These are phyloP conservation scores for Bufotes viridis DNA, from an alignment of 2,797 vertebrate genomes.

Conservation along the genomic window DNA sequence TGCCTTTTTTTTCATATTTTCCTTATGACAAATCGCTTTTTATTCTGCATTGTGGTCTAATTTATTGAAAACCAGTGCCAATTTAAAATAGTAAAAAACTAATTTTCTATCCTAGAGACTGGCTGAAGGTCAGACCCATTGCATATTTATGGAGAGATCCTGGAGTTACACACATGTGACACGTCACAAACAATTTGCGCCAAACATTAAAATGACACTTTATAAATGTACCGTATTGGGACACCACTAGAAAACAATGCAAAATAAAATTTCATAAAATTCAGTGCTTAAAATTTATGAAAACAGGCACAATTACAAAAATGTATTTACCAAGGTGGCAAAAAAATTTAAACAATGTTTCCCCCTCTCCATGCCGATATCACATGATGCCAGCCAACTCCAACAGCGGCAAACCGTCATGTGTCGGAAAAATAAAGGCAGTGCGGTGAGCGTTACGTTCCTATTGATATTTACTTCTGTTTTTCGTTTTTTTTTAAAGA, in stretches of 20 bases:
- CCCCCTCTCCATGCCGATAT: constrained; percentile 27
- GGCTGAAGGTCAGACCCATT: background rate
- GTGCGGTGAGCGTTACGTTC: constrained; percentile 60
- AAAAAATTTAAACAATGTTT: background rate
- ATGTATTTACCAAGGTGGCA: background rate
- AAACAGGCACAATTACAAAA: background rate
- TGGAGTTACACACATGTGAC: background rate
- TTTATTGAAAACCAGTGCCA: background rate
- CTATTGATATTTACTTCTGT: constrained; percentile 65
- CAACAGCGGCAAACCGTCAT: constrained; percentile 61
- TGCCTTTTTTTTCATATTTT: too few species aligned
- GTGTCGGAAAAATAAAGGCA: constrained; percentile 61
- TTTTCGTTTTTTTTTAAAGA: constrained; percentile 57
- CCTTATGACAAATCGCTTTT: too few species aligned
- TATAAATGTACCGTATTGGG: background rate
- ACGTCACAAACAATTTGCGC: too few species aligned
- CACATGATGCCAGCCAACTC: constrained; percentile 61
- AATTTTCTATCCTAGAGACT: background rate
- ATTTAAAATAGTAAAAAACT: too few species aligned
- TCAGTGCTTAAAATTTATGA: background rate
- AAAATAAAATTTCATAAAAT: background rate
- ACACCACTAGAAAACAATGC: too few species aligned
- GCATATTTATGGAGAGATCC: background rate
- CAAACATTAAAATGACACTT: background rate
- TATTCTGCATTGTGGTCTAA: background rate